A percentile compares a stretch with the other conserved stretches of the same genome.
These are phyloP conservation scores for Salpingus planirostris DNA, from an alignment of 2,888 invertebrate genomes.

Conservation along the genomic window DNA sequence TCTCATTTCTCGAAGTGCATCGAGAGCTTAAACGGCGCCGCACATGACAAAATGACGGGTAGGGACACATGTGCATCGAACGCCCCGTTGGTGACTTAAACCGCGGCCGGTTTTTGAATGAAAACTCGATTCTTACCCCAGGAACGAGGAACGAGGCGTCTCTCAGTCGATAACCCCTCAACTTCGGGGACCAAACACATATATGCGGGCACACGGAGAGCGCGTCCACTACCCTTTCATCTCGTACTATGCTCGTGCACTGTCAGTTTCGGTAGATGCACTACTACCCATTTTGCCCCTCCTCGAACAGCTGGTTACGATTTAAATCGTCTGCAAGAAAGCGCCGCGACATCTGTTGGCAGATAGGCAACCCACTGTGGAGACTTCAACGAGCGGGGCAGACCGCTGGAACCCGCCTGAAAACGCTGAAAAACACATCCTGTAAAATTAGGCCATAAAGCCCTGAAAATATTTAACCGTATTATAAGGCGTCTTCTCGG, in stretches of 20 bases:
- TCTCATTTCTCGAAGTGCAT: no score
- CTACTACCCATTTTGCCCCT: constrained; percentile 25
- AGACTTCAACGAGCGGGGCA: no score
- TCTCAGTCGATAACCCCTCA: constrained; percentile 14
- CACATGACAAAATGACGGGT: no score
- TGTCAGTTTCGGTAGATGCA: constrained; percentile 21
- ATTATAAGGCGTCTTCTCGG: no score
- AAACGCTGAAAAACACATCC: no score
- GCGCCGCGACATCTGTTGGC: background rate
- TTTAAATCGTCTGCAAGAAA: constrained; percentile 9
- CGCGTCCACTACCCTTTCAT: constrained; percentile 25
- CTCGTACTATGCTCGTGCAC: constrained; percentile 23
- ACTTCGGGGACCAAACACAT: constrained; percentile 14
- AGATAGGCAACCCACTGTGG: no score
- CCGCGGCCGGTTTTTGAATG: constrained; percentile 15
- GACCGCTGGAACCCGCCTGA: no score
- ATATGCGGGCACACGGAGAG: constrained; percentile 7
- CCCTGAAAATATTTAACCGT: no score
- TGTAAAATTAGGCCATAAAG: no score
- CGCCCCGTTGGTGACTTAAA: constrained; percentile 29
- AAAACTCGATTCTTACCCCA: constrained; percentile 20
- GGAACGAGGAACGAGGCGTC: constrained; percentile 10
- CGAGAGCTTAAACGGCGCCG: no score
- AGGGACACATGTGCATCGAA: no score
- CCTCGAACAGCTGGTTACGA: constrained; percentile 30